Base-by-base conservation (phyloP, 2,113 vertebrate genomes). In the Machaerirhynchus nigripectus region DNA sequence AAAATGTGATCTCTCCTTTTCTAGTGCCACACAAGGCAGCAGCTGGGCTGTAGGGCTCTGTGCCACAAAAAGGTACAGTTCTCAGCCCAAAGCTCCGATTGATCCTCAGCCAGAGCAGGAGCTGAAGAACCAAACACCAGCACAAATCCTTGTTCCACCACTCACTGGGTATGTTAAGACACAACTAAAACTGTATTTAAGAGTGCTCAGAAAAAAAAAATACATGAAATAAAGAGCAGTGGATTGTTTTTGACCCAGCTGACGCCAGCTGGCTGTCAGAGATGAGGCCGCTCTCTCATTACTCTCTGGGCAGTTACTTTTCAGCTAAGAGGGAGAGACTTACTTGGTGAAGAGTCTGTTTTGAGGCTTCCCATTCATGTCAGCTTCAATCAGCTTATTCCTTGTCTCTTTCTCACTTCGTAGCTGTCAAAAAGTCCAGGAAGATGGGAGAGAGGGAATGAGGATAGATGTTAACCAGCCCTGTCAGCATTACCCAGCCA, bases 381-480 rank as follows among this genome's bases (percentile, higher is more conserved):
- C 98, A 13, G 98, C 97, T 88, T 98, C 98, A 67, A 98, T 98
- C n/a, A 98, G 95, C 71, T 98, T 98, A 74, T 98, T 98, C 89
- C 95, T 97, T 3, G 95, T 98, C 95, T 98, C 98, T 83, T 97
- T 98, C 92, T 98, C 98, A 92, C 97, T 98, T 78, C 97, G 95
- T 86, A 98, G 92, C 98, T 98, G 90, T 39, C 33, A 35, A 63
- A 60, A 93, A 70, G 33, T 49, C 28, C 93, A 30, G 56, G 68
- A 33, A 86, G 47, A 47, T 46, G 13, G 87, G 59, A 75, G 82
- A 39, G 75, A n/a, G 33, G 74, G 53, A 94, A 92, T 23, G n/a
- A 74, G 70, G 30, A 85, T 15, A 82, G 52, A 16, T 15, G 28
- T 86, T 31, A 88, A 39, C 14, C 84, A 61, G 31, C 15, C 44